A percentile compares a stretch with the other conserved stretches of the same genome.
These are phyloP conservation scores for Hoplias malabaricus DNA, from an alignment of 2,113 vertebrate genomes.

Conservation along the genomic window DNA sequence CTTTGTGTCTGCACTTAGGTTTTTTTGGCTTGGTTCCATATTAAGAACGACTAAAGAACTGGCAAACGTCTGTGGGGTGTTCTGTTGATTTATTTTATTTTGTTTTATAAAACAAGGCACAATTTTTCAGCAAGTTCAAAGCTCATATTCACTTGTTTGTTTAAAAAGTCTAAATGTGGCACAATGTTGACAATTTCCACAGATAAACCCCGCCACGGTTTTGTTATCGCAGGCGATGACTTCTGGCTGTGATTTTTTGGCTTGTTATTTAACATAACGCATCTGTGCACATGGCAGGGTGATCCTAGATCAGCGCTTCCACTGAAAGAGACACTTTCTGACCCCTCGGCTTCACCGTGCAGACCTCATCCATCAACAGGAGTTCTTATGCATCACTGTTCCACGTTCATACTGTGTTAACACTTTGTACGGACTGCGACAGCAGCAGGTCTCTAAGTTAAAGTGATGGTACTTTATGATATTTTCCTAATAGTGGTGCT, in stretches of 20 bases:
- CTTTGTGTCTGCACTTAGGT: not conserved
- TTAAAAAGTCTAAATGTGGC: too few species aligned
- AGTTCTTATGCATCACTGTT: not conserved
- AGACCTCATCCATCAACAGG: slow-evolving; percentile 7
- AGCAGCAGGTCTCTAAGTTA: not conserved
- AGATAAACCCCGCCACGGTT: not conserved
- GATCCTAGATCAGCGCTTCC: slow-evolving; percentile 7
- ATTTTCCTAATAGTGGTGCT: not conserved
- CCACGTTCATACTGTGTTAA: not conserved
- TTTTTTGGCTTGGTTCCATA: not conserved
- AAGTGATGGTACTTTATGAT: not conserved
- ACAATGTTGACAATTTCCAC: too few species aligned
- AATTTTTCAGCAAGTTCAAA: too few species aligned
- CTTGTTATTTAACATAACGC: not conserved
- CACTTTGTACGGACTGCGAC: not conserved
- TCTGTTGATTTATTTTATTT: too few species aligned
- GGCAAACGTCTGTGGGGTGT: too few species aligned
- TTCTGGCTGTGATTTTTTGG: not conserved
- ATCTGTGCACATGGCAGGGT: not conserved
- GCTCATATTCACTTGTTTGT: too few species aligned
- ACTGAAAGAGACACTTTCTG: not conserved
- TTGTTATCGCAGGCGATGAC: not conserved
- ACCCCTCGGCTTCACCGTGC: not conserved
- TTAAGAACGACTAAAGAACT: not conserved
- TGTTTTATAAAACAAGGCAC: too few species aligned